These are phyloP conservation scores for Mactromeris polynyma DNA, from an alignment of 2,888 invertebrate species.

Conservation along the genomic window DNA sequence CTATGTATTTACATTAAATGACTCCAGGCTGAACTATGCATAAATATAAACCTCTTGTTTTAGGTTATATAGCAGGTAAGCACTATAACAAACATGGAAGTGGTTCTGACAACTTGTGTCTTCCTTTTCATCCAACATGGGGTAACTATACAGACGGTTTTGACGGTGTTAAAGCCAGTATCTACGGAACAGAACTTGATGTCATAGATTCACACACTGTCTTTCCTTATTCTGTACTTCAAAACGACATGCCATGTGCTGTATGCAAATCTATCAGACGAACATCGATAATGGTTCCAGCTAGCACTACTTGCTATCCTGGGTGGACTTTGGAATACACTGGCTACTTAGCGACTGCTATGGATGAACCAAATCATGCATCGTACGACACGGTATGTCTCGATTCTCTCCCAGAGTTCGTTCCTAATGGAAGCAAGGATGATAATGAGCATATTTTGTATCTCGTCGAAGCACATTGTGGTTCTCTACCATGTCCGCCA, in stretches of 20 bases:
- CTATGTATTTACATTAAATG: not conserved
- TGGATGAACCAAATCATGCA: not conserved
- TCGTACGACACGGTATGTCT: not conserved
- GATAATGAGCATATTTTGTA: not conserved
- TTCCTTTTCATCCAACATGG: not conserved
- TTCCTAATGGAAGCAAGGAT: not conserved
- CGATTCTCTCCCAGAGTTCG: not conserved
- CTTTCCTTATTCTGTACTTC: not conserved
- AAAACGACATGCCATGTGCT: not conserved
- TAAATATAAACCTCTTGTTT: not conserved
- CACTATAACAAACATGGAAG: not conserved
- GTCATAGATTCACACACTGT: not conserved
- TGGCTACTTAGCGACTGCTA: not conserved
- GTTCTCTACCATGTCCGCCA: not conserved
- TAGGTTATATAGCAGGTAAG: conserved; percentile 18
- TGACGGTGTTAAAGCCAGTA: not conserved
- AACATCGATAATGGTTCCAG: not conserved
- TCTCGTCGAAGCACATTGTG: not conserved
- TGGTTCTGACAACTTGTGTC: not conserved
- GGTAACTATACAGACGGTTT: not conserved
- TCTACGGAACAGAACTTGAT: conserved; percentile 2
- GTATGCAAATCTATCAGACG: not conserved
- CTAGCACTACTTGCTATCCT: not conserved
- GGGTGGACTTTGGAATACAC: not conserved
- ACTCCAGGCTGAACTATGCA: not conserved